Base-by-base conservation (phyloP, 2,888 invertebrate species). In the Scotopteryx bipunctaria region DNA sequence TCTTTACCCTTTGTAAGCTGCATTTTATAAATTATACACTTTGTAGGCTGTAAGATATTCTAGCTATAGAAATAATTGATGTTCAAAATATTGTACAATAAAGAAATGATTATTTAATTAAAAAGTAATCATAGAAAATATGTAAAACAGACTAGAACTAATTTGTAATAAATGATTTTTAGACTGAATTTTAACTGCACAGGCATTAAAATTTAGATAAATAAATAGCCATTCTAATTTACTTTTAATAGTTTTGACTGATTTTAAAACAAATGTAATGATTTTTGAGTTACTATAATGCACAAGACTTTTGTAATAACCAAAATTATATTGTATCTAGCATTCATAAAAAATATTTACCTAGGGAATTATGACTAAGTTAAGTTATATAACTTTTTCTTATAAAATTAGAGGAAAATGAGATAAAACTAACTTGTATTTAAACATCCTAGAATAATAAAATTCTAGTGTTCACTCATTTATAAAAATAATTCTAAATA, bases 71-170 rank as follows among this genome's bases (percentile, higher is more conserved):
- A 59, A 37, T 45, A 45, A 66, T 61, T 57, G 63, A 68, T 66
- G 69, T 74, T 72, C 69, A 73, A 73, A 69, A 49, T 65, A 60
- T 67, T 71, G 76, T 76, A 77, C 73, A 74, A 74, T 65, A 64
- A 66, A 51, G 61, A 60, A 64, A 40, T 33, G 8, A 37, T 15
- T 46, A 27, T 42, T 36, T 52, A 41, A 32, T 38, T 37, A 33
- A 49, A 27, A 37, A 60, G 32, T 55, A 45, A 51, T 53, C 23
- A 5, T 44, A 53, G 35, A 38, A 40, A 11, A 33, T 54, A n/a
- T n/a, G n/a, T n/a, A 60, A 51, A 51, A 15, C 43, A 54, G 31
- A 29, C 21, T 11, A 19, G 9, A 25, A 35, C 11, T 9, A 44
- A 27, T 31, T 15, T 8, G 6, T 42, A 37, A 33, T 6, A 47